Evolutionary conservation across 1,140 invertebrate species (phyloP), one percentile per base, ranked within the genome.

Genomic region (Megalonaias nervosa): DNA sequence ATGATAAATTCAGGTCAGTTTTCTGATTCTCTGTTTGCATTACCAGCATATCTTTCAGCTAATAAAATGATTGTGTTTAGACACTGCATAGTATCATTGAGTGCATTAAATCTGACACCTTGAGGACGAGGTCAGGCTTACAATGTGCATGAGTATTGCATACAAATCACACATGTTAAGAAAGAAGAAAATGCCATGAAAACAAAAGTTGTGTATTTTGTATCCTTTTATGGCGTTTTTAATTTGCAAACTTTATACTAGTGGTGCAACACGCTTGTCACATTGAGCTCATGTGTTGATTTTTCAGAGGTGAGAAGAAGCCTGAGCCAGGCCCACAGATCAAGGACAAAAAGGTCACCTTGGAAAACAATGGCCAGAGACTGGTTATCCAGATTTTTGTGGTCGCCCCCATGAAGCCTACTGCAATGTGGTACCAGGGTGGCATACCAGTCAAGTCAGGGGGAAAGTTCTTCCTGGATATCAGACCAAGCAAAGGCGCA

Each of bases 281-380:
- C 60, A 57, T 62, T 85, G 86, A 62, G 77, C 84, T 19, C 82
- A 84, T 38, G 81, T 48, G 38, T 48, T 48, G 38, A 48, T 48
- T 48, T 48, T 48, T 48, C 38, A 48, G 38, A 48, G 38, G 38
- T 48, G 38, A 48, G 6, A 48, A 48, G 38, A 48, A 48, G 38
- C 38, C 71, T 55, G 81, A 77, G 26, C 76, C 80, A 91, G 95
- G 97, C 79, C 98, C 98, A 68, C 96, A 96, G 65, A 98, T 99
- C 91, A 94, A 97, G 86, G 98, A 98, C 89, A 98, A 99, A 62
- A 94, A 95, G 91, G 99, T 99, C 89, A 97, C 98, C 92, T 97
- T 98, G 84, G 99, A 99, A 91, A 97, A 98, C 91, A 96, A 94
- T 88, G 89, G 89, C 11, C 81, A 82, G 21, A 73, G 75, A 21